phyloP scores from a whole-genome alignment of 1,140 invertebrate species.

The Atta texana region DNA sequence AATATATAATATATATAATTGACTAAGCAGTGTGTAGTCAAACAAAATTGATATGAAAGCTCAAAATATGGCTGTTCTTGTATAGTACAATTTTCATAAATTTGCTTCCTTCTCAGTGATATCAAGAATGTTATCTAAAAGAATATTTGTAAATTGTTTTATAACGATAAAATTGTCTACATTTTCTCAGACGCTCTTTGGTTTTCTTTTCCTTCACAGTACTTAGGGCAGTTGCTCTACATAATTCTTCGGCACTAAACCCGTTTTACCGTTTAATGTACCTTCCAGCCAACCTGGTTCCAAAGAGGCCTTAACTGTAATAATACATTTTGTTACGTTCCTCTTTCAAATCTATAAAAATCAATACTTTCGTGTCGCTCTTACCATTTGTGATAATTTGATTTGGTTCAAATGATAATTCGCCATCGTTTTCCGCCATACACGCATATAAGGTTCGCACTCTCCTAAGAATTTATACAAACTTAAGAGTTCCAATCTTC shows the following conservation, averaged over 20 bases:
- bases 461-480: constrained; percentile 86
- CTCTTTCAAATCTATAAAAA: background rate
- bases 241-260: constrained; percentile 98
- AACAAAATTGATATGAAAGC: constrained; percentile 56
- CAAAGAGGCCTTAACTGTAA: constrained; percentile 94
- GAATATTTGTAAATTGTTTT: constrained; percentile 26
- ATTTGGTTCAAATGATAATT: constrained; percentile 99
- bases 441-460: constrained; percentile 98
- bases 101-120: constrained; percentile 34
- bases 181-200: constrained; percentile 75
- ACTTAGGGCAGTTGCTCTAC: constrained; percentile 93
- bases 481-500: background rate
- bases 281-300: constrained; percentile 99
- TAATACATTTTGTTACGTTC: constrained; percentile 56
- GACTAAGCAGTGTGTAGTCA: constrained; percentile 76
- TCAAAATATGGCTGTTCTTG: constrained; percentile 52
- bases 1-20: constrained; percentile 68
- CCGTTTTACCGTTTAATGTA: constrained; percentile 96
- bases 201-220: constrained; percentile 60
- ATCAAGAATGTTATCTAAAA: constrained; percentile 22
- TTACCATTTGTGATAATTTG: constrained; percentile 98
- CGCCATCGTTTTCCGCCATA: constrained; percentile 97
- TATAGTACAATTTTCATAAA: constrained; percentile 31
- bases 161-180: constrained; percentile 34
- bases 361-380: constrained; percentile 60